A percentile compares a stretch with the other conserved stretches of the same genome.
Evolutionary conservation across 2,113 vertebrate species (phyloP).

Genomic region (Podarcis cretensis): DNA sequence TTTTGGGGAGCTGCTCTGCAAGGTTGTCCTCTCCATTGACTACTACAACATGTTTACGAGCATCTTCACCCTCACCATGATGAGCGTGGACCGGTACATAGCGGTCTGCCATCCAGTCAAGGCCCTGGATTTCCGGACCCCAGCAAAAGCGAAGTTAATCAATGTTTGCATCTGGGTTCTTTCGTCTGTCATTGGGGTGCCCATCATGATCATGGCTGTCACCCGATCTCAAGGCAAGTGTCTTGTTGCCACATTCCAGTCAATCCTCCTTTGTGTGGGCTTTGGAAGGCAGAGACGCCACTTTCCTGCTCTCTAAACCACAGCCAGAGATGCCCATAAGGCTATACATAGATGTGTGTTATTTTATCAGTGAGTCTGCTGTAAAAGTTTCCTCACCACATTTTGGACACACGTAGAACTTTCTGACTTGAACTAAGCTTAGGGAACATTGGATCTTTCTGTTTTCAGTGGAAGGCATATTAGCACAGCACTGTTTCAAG

Average conservation of each 20-base stretch:
- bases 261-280: neutral
- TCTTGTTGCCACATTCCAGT: neutral
- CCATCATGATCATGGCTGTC: conserved; percentile 92
- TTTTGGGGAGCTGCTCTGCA: conserved; percentile 91
- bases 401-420: neutral
- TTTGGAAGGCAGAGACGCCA: neutral
- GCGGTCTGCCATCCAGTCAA: conserved; percentile 94
- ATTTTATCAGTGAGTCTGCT: neutral
- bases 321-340: neutral
- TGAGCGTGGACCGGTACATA: conserved; percentile 96
- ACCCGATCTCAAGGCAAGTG: conserved; percentile 87
- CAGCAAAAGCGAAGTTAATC: conserved; percentile 93
- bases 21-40: conserved; percentile 91
- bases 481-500: neutral
- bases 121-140: conserved; percentile 93
- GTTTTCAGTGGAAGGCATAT: neutral
- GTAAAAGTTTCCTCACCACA: neutral
- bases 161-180: conserved; percentile 97
- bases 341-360: neutral
- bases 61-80: conserved; percentile 98
- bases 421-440: neutral
- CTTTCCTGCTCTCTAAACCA: neutral
- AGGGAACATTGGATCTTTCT: neutral
- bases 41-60: conserved; percentile 99
- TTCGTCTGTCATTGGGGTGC: conserved; percentile 90